Base-by-base conservation (phyloP, 2,888 invertebrate genomes). In the Gastracanthus pulcherrimus region DNA sequence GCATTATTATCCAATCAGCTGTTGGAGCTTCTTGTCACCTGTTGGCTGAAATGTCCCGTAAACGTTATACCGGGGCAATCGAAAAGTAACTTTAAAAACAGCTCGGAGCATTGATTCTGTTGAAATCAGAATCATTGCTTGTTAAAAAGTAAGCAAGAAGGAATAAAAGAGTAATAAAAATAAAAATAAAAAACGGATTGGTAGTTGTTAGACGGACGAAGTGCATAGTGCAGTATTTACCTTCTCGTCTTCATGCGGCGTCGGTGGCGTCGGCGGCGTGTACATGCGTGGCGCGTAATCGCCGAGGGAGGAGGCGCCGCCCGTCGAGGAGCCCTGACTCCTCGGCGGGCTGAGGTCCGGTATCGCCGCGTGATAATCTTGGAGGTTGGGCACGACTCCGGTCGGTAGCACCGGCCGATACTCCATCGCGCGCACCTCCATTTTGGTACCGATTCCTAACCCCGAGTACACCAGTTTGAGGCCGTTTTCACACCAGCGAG, bases 341-440 rank as follows among this genome's bases (percentile, higher is more conserved):
- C 91, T 89, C 79, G 91, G 91, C 76, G 91, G 91, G 80, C 91
- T 91, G 45, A 91, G 88, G 77, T 91, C 91, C 80, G 91, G 91
- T 78, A 91, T 90, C n/a, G 90, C 89, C 79, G 91, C 90, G 86
- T 91, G 91, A 86, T 91, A 91, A 86, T 91, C 91, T 87, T 90
- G 91, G 78, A 91, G 87, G 76, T 89, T 89, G 75, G 89, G 87
- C 51, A 89, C 88, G 76, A 88, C 92, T 91, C 89, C 93, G 88
- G 89, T 91, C 88, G 92, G 92, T 87, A 89, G 90, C 88, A 89
- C 90, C 88, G 93, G 93, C 81, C 93, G 92, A 86, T 93, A 94
- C 87, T 94, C 94, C 90, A 94, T 93, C 76, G 93, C 91, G 82
- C 93, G 92, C 84, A 93, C 93, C 90, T 94, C 93, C 93, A 94